Evolutionary conservation across 2,113 vertebrate species (phyloP).

Genomic region (Beaufortia kweichowensis): DNA sequence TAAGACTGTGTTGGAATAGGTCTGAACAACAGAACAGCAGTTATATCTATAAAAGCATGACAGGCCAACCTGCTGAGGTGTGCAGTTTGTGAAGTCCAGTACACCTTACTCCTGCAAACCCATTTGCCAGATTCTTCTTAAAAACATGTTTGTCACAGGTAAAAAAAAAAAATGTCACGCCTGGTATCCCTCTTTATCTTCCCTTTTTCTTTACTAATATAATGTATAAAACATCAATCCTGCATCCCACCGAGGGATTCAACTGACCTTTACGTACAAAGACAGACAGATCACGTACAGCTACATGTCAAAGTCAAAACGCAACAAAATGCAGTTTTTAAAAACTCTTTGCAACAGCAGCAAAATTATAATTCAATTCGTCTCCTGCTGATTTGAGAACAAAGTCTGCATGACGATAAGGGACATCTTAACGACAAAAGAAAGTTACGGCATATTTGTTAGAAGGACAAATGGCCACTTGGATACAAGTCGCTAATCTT

Average conservation of each 20-base stretch:
- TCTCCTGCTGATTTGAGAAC: not conserved
- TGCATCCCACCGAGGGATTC: not conserved
- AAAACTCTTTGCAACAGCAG: not conserved
- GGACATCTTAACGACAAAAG: not conserved
- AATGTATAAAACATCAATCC: conserved; percentile 34
- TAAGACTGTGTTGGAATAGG: not conserved
- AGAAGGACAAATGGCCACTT: not conserved
- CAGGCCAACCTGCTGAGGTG: not conserved
- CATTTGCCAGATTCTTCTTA: too few relatives aligned
- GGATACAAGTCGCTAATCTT: conserved; percentile 4
- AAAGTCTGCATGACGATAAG: not conserved
- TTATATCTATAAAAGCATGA: not conserved
- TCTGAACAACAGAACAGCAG: not conserved
- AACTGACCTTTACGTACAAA: not conserved
- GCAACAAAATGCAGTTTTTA: not conserved
- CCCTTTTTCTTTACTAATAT: conserved; percentile 47
- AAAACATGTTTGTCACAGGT: too few relatives aligned
- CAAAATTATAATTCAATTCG: not conserved
- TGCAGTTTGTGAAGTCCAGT: not conserved
- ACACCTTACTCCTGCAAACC: not conserved
- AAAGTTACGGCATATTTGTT: not conserved
- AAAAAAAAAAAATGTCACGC: conserved; percentile 5
- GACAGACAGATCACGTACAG: conserved; percentile 8
- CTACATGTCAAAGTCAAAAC: not conserved
- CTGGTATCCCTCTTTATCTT: conserved; percentile 57